Evolutionary conservation across 2,113 vertebrate genomes (phyloP), one percentile per base, ranked within the genome.

Genomic region (Otocyon megalotis): DNA sequence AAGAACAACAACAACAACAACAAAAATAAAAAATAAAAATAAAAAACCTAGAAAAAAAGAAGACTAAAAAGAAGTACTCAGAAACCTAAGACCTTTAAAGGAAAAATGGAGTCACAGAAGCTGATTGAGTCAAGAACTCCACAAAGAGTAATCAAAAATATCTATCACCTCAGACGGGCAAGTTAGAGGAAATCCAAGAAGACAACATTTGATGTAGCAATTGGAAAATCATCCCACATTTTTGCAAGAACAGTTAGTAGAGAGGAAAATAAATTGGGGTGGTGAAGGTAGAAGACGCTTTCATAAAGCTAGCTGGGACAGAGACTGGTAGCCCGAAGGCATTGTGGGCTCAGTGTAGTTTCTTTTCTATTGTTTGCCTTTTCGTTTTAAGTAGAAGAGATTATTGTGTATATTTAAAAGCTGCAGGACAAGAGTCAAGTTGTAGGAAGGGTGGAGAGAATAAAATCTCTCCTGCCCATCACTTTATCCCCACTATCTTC

Each of bases 111-210:
- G 3, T 69, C 22, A 85, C 22, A 71, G 30, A 65, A 84, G 15
- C 28, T 22, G 95, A 80, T 5, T 32, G 10, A 74, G 54, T 20
- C 56, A 30, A 69, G 22, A 87, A 17, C 56, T 94, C 37, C 56
- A 56, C 63, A 89, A 94, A 62, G 1, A 77, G 12, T n/a, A 71
- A 35, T 71, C 35, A 58, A 91, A 88, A 88, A 67, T 43, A 8
- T 4, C 12, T n/a, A 43, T 91, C 35, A 26, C 16, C 81, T 96
- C 35, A 80, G 24, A 91, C 32, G 74, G 8, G 28, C 28, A 93
- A 93, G 74, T 86, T 90, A 74, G 88, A 90, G 5, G 3, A 94
- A 93, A 89, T 72, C 17, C 17, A 22, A 92, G 80, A 69, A 30
- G 17, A 89, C 14, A 86, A 79, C 4, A 74, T 5, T 95, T 28